Percentiles rank a stretch among this genome's conserved stretches.
phyloP scores from a whole-genome alignment of 2,797 vertebrate genomes.

The Knipowitschia caucasica region DNA sequence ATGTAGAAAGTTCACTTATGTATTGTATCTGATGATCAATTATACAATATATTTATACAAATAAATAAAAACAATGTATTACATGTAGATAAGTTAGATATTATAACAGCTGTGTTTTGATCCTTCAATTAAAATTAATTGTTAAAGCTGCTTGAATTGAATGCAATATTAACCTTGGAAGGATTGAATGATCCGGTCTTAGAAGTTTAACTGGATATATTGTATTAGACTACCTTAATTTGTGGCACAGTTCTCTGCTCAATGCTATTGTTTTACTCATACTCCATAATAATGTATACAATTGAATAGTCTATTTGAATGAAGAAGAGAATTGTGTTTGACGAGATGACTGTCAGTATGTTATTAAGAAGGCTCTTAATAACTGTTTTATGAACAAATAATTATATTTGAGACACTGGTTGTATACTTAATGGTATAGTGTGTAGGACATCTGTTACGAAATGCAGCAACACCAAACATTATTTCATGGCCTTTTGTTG shows the following conservation, averaged over 20 bases:
- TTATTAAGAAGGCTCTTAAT: too few species aligned
- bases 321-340: background rate
- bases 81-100: conserved; percentile 19
- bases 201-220: conserved; percentile 10
- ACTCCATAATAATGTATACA: background rate
- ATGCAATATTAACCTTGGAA: conserved; percentile 1
- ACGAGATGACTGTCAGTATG: background rate
- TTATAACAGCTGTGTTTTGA: conserved; percentile 20
- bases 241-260: too few species aligned
- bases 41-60: conserved; percentile 31
- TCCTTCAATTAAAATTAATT: conserved; percentile 10
- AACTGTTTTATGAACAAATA: background rate
- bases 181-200: background rate
- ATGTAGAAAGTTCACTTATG: background rate
- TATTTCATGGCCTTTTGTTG: conserved; percentile 7
- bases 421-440: background rate
- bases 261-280: too few species aligned
- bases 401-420: background rate
- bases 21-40: conserved; percentile 29
- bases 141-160: conserved; percentile 17
- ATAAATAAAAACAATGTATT: conserved; percentile 12
- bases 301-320: background rate
- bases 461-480: background rate
- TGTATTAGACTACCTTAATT: too few species aligned
- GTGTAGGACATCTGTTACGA: background rate